These are phyloP conservation scores for Xanthorhoe spadicearia DNA, from an alignment of 2,888 invertebrate genomes.

Conservation along the genomic window DNA sequence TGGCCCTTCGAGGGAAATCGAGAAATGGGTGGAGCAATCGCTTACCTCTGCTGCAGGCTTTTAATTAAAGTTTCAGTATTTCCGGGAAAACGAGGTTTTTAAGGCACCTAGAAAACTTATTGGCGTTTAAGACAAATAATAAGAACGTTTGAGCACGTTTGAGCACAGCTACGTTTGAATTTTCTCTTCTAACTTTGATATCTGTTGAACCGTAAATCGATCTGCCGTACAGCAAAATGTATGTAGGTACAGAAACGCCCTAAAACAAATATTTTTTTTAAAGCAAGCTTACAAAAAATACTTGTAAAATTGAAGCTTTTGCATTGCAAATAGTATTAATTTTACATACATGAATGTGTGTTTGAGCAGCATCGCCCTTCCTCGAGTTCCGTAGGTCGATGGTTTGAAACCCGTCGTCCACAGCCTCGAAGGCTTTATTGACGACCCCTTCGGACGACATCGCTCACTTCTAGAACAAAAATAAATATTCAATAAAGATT, in stretches of 20 bases:
- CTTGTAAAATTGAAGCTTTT: too few relatives aligned
- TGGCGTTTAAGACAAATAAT: too few relatives aligned
- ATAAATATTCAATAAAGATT: too few relatives aligned
- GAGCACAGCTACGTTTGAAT: too few relatives aligned
- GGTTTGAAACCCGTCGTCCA: slow-evolving; percentile 79
- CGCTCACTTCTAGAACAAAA: slow-evolving; percentile 40
- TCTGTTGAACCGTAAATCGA: too few relatives aligned
- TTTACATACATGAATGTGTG: slow-evolving; percentile 24
- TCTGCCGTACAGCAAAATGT: too few relatives aligned
- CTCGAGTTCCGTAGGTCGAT: slow-evolving; percentile 69
- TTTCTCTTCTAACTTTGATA: too few relatives aligned
- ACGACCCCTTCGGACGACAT: slow-evolving; percentile 58
- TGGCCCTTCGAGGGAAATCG: slow-evolving; percentile 74
- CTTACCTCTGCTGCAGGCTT: slow-evolving; percentile 44
- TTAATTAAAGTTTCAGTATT: slow-evolving; percentile 34
- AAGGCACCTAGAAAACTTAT: too few relatives aligned
- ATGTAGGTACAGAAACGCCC: too few relatives aligned
- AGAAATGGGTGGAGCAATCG: slow-evolving; percentile 52
- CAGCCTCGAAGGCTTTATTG: slow-evolving; percentile 74
- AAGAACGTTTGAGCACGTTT: too few relatives aligned
- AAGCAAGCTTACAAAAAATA: too few relatives aligned
- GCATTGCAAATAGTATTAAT: neutral
- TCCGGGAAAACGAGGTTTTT: neutral
- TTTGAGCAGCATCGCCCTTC: slow-evolving; percentile 35
- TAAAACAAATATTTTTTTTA: too few relatives aligned